phyloP scores from a whole-genome alignment of 1,140 invertebrate genomes.

The Sycobia sp. region DNA sequence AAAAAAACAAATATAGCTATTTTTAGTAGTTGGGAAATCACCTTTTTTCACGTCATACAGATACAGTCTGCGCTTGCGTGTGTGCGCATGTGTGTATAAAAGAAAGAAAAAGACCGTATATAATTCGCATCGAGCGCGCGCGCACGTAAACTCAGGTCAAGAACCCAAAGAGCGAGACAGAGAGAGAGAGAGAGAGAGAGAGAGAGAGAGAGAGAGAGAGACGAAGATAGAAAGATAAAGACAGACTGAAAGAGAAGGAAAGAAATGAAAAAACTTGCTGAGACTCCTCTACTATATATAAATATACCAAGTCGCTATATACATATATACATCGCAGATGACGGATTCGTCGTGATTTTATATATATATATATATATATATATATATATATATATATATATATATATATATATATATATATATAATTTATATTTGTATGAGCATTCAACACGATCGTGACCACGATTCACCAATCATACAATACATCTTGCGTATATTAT shows the following conservation, averaged over 20 bases:
- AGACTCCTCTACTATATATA: conserved; percentile 21
- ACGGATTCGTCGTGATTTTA: conserved; percentile 9
- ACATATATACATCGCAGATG: conserved; percentile 24
- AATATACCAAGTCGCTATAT: no score
- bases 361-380: background rate
- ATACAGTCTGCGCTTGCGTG: no score
- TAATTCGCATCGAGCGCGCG: conserved; percentile 24
- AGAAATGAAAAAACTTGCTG: conserved; percentile 6
- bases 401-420: no score
- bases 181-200: conserved; percentile 10
- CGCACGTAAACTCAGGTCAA: conserved; percentile 32
- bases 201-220: conserved; percentile 2
- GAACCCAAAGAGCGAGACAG: conserved; percentile 19
- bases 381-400: no score
- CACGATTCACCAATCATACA: no score
- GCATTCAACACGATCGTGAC: no score
- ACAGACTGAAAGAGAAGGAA: background rate
- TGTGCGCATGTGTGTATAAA: background rate
- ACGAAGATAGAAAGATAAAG: conserved; percentile 13
- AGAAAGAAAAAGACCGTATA: conserved; percentile 26
- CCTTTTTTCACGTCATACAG: conserved; percentile 17
- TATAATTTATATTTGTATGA: no score
- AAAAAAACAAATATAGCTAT: conserved; percentile 1
- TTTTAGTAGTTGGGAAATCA: background rate
- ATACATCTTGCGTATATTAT: no score